Evolutionary conservation across 2,888 invertebrate species (phyloP), one percentile per base, ranked within the genome.

Genomic region (Pyrochroa serraticornis): DNA sequence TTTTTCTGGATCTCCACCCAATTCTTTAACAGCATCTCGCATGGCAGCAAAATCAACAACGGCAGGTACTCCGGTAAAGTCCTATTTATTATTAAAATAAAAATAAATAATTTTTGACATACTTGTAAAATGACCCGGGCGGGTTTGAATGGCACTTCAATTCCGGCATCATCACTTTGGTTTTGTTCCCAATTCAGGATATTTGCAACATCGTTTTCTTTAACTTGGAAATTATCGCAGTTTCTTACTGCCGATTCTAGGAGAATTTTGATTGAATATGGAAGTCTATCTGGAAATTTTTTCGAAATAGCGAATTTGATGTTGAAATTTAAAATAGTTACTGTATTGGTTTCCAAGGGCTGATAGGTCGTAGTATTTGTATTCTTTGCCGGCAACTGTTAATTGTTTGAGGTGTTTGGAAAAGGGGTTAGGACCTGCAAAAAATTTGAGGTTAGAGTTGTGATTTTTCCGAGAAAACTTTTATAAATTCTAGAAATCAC

Each of bases 41-140:
- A 99, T 98, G 0, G 97, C 96, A 8, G 98, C 98, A 81, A 99
- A 95, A 80, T 99, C 98, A 0, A 99, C 98, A 14, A 99, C 95
- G 0, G 97, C 97, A 1, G 98, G 98, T 0, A 99, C 97, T 2
- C 98, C 98, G 8, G 97, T 99, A 64, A 94, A 87, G 77, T 95
- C 94, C 92, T 94, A 76, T 14, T 52, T 37, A 8, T 14, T 1
- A n/a, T 37, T 12, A 6, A 37, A 8, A 35, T 45, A 13, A 13
- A 35, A 10, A 9, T 39, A 2, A 3, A 8, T 3, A 34, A n/a
- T 9, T 14, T 34, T 32, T 50, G 9, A 39, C 43, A 64, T 74
- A 95, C 96, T 85, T 97, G 97, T 13, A 99, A 82, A 63, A 99
- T 92, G 55, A 98, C 98, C 68, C 98, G 83, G 0, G 97, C 93